Evolutionary conservation across 2,113 vertebrate genomes (phyloP).

Genomic region (Glareola pratincola): DNA sequence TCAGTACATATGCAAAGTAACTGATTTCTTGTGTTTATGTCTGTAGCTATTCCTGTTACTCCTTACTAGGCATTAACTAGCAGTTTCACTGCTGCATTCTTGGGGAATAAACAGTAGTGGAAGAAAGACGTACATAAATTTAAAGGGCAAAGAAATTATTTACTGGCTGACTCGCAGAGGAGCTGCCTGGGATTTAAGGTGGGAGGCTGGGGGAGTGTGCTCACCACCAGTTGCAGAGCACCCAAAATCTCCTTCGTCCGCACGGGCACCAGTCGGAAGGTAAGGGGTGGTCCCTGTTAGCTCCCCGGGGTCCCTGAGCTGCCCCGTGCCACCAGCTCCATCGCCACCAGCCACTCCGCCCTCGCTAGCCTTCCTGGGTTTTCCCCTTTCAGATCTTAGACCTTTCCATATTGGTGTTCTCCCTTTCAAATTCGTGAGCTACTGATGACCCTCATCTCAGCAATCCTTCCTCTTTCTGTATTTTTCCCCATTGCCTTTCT

Average conservation of each 20-base stretch:
- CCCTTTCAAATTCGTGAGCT: not conserved
- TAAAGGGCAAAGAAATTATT: not conserved
- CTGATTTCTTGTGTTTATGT: not conserved
- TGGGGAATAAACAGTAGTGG: not conserved
- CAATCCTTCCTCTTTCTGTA: rapidly evolving
- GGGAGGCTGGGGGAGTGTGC: not conserved
- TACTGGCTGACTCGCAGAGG: not conserved
- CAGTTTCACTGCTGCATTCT: not conserved
- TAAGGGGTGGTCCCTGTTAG: not conserved
- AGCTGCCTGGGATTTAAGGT: not conserved
- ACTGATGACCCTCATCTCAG: not conserved
- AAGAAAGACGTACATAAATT: not conserved
- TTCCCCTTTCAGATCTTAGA: too few species aligned
- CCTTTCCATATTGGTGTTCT: not conserved
- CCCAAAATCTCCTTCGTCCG: too few species aligned
- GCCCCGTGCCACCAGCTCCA: not conserved
- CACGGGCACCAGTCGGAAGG: not conserved
- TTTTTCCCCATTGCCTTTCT: not conserved
- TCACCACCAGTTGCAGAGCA: not conserved
- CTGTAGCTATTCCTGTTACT: not conserved
- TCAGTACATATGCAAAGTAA: not conserved
- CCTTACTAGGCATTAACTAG: not conserved
- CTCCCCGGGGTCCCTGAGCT: not conserved
- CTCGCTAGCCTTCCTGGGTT: rapidly evolving
- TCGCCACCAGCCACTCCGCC: not conserved